Evolutionary conservation across 2,113 vertebrate species (phyloP), one percentile per base, ranked within the genome.

Genomic region (Lampris incognitus): DNA sequence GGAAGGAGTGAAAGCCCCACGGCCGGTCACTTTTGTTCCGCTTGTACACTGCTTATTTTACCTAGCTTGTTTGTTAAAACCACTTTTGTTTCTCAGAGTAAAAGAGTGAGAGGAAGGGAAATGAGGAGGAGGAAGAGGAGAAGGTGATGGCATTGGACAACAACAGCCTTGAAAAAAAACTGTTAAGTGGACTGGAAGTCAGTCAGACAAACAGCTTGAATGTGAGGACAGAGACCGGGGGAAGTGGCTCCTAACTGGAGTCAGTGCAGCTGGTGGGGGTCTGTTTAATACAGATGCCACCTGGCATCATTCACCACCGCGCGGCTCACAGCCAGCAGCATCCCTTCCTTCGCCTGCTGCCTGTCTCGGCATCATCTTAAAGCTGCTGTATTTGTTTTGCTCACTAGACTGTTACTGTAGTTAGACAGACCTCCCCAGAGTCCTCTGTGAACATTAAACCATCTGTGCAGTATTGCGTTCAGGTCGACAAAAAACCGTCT

Each of bases 361-460:
- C 68, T 67, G 61, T 61, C 36, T 61, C 62, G 49, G 49, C 69
- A 66, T 70, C 69, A 58, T 48, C 77, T 57, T 1, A 46, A 66
- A 1, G 11, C 13, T 1, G 9, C 41, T 2, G 1, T 7, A 58
- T 58, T 67, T 39, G 77, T 59, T 57, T 24, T 65, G 54, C 51
- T 64, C 70, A 2, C 68, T 69, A 24, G 39, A 54, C 36, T 50
- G 60, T 54, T 36, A 41, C 54, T 39, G 76, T 41, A 24, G 24
- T 24, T 24, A 0, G 36, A 59, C 58, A 44, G 82, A 90, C 84
- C 69, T 83, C 77, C 76, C 55, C 48, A 49, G 57, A 66, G 69
- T 1, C 67, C 60, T 54, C 3, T 13, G 10, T 4, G 51, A 54
- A 36, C 10, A 9, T 6, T 48, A 61, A 62, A 71, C 52, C 62